Evolutionary conservation across 30 jellyfish, hydroid and myxozoan genomes (phyloP).

Genomic region (Calvadosia cruxmelitensis): DNA sequence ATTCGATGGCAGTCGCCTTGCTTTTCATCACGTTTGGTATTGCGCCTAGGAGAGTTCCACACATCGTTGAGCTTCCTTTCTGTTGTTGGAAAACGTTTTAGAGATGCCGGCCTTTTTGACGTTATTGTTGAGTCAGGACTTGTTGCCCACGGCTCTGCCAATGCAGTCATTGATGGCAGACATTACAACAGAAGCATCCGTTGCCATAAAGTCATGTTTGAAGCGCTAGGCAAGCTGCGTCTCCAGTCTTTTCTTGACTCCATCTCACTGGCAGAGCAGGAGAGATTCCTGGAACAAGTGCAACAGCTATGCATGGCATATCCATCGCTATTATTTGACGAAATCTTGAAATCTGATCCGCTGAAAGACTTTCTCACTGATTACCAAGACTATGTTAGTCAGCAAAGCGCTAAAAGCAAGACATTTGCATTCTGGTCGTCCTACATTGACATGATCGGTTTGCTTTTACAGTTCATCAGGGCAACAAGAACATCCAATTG

Average conservation of each 20-base stretch:
- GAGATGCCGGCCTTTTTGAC: constrained; percentile 1
- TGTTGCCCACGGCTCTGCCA: background rate
- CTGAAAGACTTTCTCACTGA: no score
- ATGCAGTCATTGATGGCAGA: constrained; percentile 3
- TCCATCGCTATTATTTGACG: no score
- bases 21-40: no score
- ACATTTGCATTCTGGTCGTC: constrained; percentile 37
- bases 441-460: constrained; percentile 45
- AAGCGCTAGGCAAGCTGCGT: constrained; percentile 5
- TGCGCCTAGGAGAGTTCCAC: no score
- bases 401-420: no score
- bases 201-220: constrained; percentile 8
- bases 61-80: no score
- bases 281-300: background rate
- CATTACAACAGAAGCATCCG: background rate
- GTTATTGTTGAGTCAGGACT: constrained; percentile 12
- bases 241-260: background rate
- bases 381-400: no score
- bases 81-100: no score
- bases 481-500: constrained; percentile 59
- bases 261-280: background rate
- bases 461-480: constrained; percentile 27
- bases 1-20: no score
- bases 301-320: no score
- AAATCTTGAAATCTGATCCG: no score